These are phyloP conservation scores for Eristalis pertinax DNA, from an alignment of 2,888 invertebrate genomes.

Conservation along the genomic window DNA sequence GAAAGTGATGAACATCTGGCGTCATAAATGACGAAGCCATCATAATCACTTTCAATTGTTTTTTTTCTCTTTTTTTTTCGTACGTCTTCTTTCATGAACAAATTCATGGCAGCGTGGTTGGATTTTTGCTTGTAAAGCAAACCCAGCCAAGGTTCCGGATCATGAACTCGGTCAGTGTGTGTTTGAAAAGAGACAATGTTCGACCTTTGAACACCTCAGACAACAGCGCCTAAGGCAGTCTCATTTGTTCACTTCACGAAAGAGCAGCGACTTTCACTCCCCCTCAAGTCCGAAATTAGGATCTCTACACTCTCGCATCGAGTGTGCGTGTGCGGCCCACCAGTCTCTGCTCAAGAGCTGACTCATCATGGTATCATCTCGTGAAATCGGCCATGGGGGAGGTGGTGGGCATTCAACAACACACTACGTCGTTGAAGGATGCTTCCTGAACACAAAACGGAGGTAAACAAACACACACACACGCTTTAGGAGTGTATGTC, in stretches of 20 bases:
- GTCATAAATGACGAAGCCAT: not conserved
- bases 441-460: slow-evolving; percentile 45
- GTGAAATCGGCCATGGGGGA: slow-evolving; percentile 25
- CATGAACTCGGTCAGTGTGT: not conserved
- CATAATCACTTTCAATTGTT: no score
- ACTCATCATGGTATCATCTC: slow-evolving; percentile 25
- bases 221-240: not conserved
- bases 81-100: not conserved
- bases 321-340: not conserved
- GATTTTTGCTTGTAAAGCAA: not conserved
- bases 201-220: not conserved
- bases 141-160: not conserved
- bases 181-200: no score
- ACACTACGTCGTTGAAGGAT: slow-evolving; percentile 3
- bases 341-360: slow-evolving; percentile 3
- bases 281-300: not conserved
- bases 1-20: not conserved
- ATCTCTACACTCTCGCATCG: not conserved
- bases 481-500: not conserved
- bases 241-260: not conserved
- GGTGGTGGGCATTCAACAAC: not conserved
- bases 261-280: not conserved
- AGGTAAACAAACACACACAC: slow-evolving; percentile 23
- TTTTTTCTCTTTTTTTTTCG: no score
- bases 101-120: not conserved